phyloP scores from a whole-genome alignment of 2,797 vertebrate species.

The Acomys russatus region DNA sequence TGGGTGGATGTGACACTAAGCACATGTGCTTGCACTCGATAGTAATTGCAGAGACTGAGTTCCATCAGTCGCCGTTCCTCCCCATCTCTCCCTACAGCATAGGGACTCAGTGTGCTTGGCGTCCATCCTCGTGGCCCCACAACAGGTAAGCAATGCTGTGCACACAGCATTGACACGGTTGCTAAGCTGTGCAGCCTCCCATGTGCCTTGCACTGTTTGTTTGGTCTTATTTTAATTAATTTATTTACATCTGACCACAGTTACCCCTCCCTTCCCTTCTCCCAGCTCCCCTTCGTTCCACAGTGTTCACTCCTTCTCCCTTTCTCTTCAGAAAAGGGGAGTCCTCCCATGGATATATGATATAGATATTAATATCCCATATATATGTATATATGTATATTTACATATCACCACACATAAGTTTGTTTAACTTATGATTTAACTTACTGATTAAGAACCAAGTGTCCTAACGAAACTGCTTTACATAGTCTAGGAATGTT shows the following conservation, averaged over 20 bases:
- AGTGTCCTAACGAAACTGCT: neutral
- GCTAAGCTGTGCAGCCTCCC: neutral
- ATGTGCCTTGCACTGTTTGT: neutral
- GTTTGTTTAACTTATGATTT: neutral
- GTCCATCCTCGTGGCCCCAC: too few relatives aligned
- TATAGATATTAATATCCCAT: too few relatives aligned
- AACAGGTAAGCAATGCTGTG: fast-evolving
- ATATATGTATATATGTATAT: too few relatives aligned
- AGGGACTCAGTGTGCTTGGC: too few relatives aligned
- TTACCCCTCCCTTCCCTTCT: too few relatives aligned
- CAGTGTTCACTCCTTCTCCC: too few relatives aligned
- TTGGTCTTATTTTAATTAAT: neutral
- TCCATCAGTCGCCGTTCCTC: fast-evolving
- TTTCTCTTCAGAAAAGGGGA: too few relatives aligned
- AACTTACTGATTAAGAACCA: too few relatives aligned
- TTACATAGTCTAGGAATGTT: neutral
- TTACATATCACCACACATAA: neutral
- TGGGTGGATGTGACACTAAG: neutral
- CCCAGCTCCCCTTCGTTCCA: too few relatives aligned
- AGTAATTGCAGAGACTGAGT: neutral
- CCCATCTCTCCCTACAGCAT: fast-evolving
- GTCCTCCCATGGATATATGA: too few relatives aligned
- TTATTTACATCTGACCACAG: too few relatives aligned
- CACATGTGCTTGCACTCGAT: neutral
- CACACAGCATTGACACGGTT: fast-evolving